Evolutionary conservation across 1,140 invertebrate genomes (phyloP).

Genomic region (Zaprionus davidi): DNA sequence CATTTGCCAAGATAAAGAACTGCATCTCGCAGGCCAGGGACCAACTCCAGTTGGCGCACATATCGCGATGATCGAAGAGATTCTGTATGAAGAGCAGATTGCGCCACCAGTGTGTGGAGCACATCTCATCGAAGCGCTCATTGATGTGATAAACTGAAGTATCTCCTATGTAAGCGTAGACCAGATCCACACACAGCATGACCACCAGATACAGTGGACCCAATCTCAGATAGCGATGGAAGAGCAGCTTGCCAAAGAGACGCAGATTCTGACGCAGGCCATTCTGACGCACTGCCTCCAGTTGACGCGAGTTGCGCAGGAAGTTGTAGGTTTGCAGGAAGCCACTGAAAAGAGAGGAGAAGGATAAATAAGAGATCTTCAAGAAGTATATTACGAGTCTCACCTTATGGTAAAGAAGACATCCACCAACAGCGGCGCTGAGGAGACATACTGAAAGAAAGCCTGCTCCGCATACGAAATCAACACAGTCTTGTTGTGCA

Average conservation of each 20-base stretch:
- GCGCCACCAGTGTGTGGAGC: slow-evolving; percentile 87
- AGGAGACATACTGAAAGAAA: slow-evolving; percentile 81
- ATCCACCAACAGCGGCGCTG: slow-evolving; percentile 80
- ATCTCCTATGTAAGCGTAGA: slow-evolving; percentile 85
- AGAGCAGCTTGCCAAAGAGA: slow-evolving; percentile 74
- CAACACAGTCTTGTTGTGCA: slow-evolving; percentile 78
- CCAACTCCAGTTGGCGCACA: slow-evolving; percentile 93
- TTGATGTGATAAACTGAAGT: slow-evolving; percentile 85
- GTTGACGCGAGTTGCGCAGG: slow-evolving; percentile 63
- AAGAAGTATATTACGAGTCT: too few relatives aligned
- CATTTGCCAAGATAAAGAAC: slow-evolving; percentile 87
- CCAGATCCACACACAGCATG: slow-evolving; percentile 85
- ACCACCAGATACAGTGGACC: slow-evolving; percentile 86
- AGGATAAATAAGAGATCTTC: background rate
- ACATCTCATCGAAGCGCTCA: slow-evolving; percentile 85
- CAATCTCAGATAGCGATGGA: slow-evolving; percentile 82
- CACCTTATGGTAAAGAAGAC: slow-evolving; percentile 84
- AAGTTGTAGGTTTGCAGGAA: slow-evolving; percentile 82
- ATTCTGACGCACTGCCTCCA: slow-evolving; percentile 72
- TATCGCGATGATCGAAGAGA: slow-evolving; percentile 85
- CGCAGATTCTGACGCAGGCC: slow-evolving; percentile 59
- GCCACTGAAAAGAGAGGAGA: slow-evolving; percentile 54
- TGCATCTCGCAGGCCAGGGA: slow-evolving; percentile 93
- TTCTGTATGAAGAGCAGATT: slow-evolving; percentile 88
- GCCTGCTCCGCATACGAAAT: slow-evolving; percentile 78